Percentiles rank a stretch among this genome's conserved stretches.
Conservation (phyloP, 2,113 vertebrate species). For the Pedionomus torquatus region DNA sequence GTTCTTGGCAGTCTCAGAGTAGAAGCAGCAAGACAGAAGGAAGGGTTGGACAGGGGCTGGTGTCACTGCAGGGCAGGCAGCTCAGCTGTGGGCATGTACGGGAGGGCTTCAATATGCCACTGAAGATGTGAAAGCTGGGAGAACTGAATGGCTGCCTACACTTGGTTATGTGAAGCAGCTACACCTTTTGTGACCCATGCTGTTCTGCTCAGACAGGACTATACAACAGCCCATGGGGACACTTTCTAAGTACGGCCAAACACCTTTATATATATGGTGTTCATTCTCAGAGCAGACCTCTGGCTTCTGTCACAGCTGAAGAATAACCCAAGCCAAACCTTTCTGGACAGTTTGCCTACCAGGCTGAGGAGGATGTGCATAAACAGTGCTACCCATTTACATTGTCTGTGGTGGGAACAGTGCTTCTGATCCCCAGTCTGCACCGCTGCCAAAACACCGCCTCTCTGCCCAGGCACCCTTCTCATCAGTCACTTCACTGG, state of each 20-base stretch:
- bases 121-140: background rate
- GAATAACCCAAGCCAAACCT: background rate
- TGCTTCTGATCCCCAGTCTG: background rate
- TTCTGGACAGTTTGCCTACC: background rate
- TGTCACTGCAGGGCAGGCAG: background rate
- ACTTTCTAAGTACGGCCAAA: fast-evolving
- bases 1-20: background rate
- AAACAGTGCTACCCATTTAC: background rate
- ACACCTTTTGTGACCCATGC: fast-evolving
- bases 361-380: background rate
- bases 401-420: background rate
- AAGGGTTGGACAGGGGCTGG: background rate
- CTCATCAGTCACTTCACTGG: conserved; percentile 63
- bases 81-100: background rate
- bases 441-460: background rate
- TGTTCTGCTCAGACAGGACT: background rate
- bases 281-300: background rate
- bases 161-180: background rate
- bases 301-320: background rate
- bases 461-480: conserved; percentile 43
- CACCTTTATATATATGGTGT: background rate
- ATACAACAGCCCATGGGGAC: fast-evolving
- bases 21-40: background rate
- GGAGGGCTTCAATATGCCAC: fast-evolving
- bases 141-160: fast-evolving